These are phyloP conservation scores for Ryuthela nishihirai DNA, from an alignment of 2,888 invertebrate genomes.

Conservation along the genomic window DNA sequence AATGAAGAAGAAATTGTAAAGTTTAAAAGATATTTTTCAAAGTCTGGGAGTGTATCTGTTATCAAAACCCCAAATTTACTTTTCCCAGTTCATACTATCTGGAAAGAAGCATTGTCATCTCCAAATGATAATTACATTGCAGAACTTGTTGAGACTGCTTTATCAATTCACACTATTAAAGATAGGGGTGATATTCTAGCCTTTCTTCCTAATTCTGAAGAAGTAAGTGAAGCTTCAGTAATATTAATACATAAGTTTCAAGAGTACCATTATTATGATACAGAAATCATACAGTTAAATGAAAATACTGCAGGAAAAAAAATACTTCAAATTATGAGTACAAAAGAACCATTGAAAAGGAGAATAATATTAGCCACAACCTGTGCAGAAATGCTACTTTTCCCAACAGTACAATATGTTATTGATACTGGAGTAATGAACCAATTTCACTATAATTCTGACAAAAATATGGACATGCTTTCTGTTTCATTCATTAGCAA, in stretches of 20 bases:
- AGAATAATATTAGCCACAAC: constrained; percentile 7
- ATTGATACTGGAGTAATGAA: constrained; percentile 16
- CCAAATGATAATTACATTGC: constrained; percentile 5
- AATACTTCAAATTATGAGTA: too few relatives aligned
- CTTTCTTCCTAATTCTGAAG: constrained; percentile 10
- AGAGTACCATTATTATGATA: background rate
- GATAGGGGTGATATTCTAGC: constrained; percentile 16
- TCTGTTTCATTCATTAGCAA: constrained; percentile 7
- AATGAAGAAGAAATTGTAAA: background rate
- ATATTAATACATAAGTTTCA: background rate
- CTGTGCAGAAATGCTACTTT: constrained; percentile 7
- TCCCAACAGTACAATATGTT: constrained; percentile 11
- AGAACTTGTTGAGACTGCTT: constrained; percentile 9
- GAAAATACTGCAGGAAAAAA: constrained; percentile 6
- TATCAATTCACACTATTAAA: constrained; percentile 12
- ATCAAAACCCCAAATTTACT: constrained; percentile 5
- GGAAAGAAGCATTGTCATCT: constrained; percentile 12
- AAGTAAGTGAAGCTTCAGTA: background rate
- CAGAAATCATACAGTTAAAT: constrained; percentile 4
- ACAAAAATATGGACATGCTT: constrained; percentile 4
- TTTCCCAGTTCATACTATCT: constrained; percentile 16
- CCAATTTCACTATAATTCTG: constrained; percentile 3
- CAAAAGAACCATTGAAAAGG: too few relatives aligned
- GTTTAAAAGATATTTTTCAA: constrained; percentile 3
- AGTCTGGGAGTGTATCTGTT: background rate